Conservation (phyloP, 2,888 invertebrate genomes). For the Lissonota sp. region DNA sequence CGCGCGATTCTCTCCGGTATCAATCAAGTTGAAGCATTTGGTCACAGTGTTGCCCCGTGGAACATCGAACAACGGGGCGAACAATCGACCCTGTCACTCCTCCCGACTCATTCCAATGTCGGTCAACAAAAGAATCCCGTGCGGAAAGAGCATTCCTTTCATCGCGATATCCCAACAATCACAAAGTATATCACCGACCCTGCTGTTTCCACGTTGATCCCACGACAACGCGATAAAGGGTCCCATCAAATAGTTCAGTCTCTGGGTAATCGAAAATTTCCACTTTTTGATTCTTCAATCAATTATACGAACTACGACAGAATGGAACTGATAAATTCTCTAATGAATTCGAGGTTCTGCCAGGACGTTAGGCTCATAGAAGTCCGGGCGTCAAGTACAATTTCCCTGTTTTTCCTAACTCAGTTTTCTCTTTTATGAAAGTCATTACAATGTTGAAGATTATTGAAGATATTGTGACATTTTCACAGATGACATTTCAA, state of each 20-base stretch:
- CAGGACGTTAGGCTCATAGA: no score
- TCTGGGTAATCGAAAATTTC: not conserved
- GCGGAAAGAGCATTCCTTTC: conserved; percentile 20
- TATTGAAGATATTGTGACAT: no score
- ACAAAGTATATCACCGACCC: conserved; percentile 16
- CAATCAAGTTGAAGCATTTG: conserved; percentile 58
- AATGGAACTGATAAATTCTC: not conserved
- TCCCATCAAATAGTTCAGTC: not conserved
- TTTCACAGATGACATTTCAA: no score
- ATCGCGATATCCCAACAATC: conserved; percentile 19
- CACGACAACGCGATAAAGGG: not conserved
- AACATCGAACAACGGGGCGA: conserved; percentile 58
- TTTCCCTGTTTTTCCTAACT: not conserved
- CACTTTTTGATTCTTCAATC: not conserved
- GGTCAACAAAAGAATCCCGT: conserved; percentile 7
- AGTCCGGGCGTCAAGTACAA: not conserved
- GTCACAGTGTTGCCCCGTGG: conserved; percentile 17
- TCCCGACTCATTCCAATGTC: conserved; percentile 19
- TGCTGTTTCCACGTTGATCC: not conserved
- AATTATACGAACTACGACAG: not conserved
- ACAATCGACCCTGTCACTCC: conserved; percentile 29
- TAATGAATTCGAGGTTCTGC: not conserved
- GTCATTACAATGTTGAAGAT: no score
- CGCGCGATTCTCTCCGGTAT: conserved; percentile 41
- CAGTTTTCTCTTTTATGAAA: no score